Percentiles rank a stretch among this genome's conserved stretches.
Evolutionary conservation across 37 sponge, comb jelly and placozoan species (phyloP).

Genomic region (Cliona cf. orientalis): DNA sequence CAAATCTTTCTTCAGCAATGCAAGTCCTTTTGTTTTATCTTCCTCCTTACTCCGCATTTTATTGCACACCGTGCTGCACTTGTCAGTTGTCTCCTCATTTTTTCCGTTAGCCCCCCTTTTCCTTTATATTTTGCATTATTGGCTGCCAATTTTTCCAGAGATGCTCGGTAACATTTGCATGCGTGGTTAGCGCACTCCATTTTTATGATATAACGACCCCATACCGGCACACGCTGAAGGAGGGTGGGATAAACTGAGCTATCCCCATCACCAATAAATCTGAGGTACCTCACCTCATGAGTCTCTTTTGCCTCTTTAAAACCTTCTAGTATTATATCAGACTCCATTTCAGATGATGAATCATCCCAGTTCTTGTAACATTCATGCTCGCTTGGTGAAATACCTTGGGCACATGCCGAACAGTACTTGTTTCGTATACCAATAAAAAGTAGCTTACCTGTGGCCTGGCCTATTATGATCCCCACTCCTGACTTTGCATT

Average conservation of each 20-base stretch:
- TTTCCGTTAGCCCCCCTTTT: slow-evolving; percentile 42
- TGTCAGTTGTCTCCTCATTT: slow-evolving; percentile 19
- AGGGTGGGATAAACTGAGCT: slow-evolving; percentile 38
- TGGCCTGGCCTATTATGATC: slow-evolving; percentile 41
- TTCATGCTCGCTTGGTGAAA: background rate
- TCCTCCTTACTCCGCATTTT: slow-evolving; percentile 35
- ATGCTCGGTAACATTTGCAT: slow-evolving; percentile 45
- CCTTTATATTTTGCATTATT: slow-evolving; percentile 40
- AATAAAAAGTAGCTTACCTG: slow-evolving; percentile 41
- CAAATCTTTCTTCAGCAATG: slow-evolving; percentile 25
- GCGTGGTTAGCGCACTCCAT: slow-evolving; percentile 61
- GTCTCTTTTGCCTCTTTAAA: slow-evolving; percentile 34
- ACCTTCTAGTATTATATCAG: slow-evolving; percentile 44
- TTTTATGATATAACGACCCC: slow-evolving; percentile 38
- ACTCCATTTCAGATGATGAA: slow-evolving; percentile 48
- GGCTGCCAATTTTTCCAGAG: slow-evolving; percentile 29
- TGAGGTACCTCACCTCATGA: slow-evolving; percentile 33
- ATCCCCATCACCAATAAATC: slow-evolving; percentile 48
- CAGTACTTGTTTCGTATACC: slow-evolving; percentile 58
- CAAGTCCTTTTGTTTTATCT: background rate
- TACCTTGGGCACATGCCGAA: slow-evolving; percentile 19
- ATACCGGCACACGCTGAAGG: slow-evolving; percentile 28
- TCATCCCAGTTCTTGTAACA: slow-evolving; percentile 41
- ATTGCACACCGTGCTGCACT: slow-evolving; percentile 50
- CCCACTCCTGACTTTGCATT: slow-evolving; percentile 49